Percentiles rank a stretch among this genome's conserved stretches.
Evolutionary conservation across 2,797 vertebrate species (phyloP).

Genomic region (Fundulus diaphanus): DNA sequence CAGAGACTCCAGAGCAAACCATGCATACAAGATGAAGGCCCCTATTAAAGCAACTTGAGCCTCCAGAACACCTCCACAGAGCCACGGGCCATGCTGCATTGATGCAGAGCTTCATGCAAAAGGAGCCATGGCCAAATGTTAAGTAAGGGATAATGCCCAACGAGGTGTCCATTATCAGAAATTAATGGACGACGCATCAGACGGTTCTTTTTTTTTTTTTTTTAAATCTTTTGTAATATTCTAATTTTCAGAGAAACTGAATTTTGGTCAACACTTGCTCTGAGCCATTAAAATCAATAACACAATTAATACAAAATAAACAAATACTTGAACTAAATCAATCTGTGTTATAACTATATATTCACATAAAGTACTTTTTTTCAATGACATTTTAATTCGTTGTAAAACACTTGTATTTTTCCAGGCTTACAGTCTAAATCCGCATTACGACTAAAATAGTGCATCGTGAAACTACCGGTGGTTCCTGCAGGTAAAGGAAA

Average conservation of each 20-base stretch:
- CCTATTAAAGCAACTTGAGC: not conserved
- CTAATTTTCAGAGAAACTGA: not conserved
- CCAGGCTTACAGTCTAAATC: not conserved
- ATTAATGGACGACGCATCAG: too few species aligned
- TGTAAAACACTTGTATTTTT: not conserved
- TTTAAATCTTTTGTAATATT: not conserved
- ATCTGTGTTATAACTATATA: not conserved
- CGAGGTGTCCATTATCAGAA: too few species aligned
- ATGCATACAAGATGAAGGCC: not conserved
- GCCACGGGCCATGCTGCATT: not conserved
- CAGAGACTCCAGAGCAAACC: not conserved
- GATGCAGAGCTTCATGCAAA: not conserved
- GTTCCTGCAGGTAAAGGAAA: slow-evolving; percentile 5
- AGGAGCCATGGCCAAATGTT: not conserved
- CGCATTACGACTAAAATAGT: not conserved
- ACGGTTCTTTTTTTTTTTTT: not conserved
- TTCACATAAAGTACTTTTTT: not conserved
- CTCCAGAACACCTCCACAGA: not conserved
- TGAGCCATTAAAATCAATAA: not conserved
- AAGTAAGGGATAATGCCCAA: too few species aligned
- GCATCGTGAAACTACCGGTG: not conserved
- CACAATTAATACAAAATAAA: not conserved
- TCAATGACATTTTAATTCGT: not conserved
- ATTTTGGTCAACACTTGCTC: not conserved
- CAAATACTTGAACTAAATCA: not conserved